Evolutionary conservation across 2,888 invertebrate genomes (phyloP), one percentile per base, ranked within the genome.

Genomic region (Falcaria lacertinaria): DNA sequence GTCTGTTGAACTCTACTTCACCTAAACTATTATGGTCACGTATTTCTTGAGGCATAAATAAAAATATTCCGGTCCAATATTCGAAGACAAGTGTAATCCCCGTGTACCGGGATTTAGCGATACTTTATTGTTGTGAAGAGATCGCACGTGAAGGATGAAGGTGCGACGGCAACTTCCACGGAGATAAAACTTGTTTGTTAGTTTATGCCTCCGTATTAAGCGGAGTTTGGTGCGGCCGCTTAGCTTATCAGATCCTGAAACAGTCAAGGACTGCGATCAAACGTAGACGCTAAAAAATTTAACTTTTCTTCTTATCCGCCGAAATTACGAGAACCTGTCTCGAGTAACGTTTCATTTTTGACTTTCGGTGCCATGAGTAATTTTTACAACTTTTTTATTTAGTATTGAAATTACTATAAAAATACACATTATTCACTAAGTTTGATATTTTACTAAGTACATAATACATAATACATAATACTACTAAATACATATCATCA

Each of bases 151-250:
- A 81, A 78, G 80, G 84, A 85, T 86, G 81, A 84, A 86, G 84
- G 84, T 83, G 79, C 70, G 71, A 70, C 68, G 64, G 60, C 57
- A 84, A 83, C 79, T 83, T 80, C 64, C 59, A 67, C 63, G 64
- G 65, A 77, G 86, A 83, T 86, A 85, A 85, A 82, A 84, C 81
- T 86, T 87, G 83, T 83, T 83, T 82, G 78, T 79, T 80, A 80
- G 74, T 86, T 66, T 74, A 71, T 71, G 64, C 63, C 56, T 65
- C 57, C 56, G 65, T 69, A 71, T 71, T 74, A 74, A 65, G 57
- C 64, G 55, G 57, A 69, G 61, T 69, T 65, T 63, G 54, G 54
- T 52, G 59, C 54, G 49, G 54, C 68, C 53, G 58, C 57, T 48
- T 38, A 42, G 62, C 63, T 62, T 71, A 72, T 64, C 72, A 61